These are phyloP conservation scores for Rattus norvegicus DNA, from an alignment of 2,113 vertebrate genomes.

Conservation along the genomic window GRCr8 NC_086033.1:14150501-14151000, in stretches of 20 bases:
- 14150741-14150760: background rate
- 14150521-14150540: background rate
- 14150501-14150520: constrained; percentile 2
- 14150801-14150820: background rate
- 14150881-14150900: constrained; percentile 25
- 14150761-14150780: background rate
- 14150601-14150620: background rate
- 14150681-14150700: background rate
- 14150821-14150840: constrained; percentile 45
- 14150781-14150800: background rate
- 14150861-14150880: background rate
- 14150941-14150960: background rate
- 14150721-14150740: background rate
- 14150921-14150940: background rate
- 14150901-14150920: constrained; percentile 1
- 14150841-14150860: background rate
- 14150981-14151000: background rate
- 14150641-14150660: background rate
- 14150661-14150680: background rate
- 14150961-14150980: background rate
- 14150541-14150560: background rate
- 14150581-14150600: background rate
- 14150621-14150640: background rate
- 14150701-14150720: background rate
- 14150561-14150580: background rate